These are phyloP conservation scores for Aphidius ervi DNA, from an alignment of 1,140 invertebrate species.

Conservation along the genomic window DNA sequence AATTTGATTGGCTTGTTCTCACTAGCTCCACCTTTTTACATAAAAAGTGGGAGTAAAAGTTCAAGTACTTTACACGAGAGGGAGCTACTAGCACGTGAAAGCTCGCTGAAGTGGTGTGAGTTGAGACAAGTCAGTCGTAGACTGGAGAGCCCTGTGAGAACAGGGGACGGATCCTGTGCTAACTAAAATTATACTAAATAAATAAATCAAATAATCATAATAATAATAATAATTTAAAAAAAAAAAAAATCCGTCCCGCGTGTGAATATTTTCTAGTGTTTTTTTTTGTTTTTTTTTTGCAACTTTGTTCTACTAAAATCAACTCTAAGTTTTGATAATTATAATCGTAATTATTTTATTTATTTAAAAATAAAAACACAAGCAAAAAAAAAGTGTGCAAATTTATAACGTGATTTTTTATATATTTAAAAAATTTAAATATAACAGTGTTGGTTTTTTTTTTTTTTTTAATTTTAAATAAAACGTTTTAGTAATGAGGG, in stretches of 20 bases:
- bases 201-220: background rate
- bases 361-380: background rate
- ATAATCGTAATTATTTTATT: background rate
- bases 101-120: slow-evolving; percentile 48
- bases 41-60: slow-evolving; percentile 32
- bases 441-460: no score
- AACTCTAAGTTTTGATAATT: background rate
- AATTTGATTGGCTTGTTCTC: no score
- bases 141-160: slow-evolving; percentile 53
- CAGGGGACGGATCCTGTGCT: slow-evolving; percentile 47
- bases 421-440: no score
- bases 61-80: slow-evolving; percentile 45
- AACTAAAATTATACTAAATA: background rate
- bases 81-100: slow-evolving; percentile 36
- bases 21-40: slow-evolving; percentile 9
- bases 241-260: slow-evolving; percentile 10
- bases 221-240: background rate
- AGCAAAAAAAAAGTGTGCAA: background rate
- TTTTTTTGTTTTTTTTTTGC: background rate
- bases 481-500: no score
- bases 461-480: no score
- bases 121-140: slow-evolving; percentile 52
- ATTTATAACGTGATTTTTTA: no score
- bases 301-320: no score
- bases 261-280: slow-evolving; percentile 13